phyloP scores from a whole-genome alignment of 2,113 vertebrate species.

The Nannospalax galili region DNA sequence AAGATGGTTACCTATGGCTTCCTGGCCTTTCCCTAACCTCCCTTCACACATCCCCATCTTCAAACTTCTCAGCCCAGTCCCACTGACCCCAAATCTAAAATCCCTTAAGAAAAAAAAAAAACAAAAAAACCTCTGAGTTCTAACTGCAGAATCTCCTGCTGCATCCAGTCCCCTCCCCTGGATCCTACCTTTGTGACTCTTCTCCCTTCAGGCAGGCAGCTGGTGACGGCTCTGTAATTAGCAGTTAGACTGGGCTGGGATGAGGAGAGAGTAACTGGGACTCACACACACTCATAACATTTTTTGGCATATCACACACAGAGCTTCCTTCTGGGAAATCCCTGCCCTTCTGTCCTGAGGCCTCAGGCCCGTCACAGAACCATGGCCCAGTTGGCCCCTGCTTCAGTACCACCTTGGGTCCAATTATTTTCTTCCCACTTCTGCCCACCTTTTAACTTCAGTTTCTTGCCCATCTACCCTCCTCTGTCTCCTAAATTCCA shows the following conservation, averaged over 20 bases:
- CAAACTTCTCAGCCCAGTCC: neutral
- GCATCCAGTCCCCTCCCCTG: neutral
- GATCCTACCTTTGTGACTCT: neutral
- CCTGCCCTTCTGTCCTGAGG: neutral
- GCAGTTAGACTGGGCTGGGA: neutral
- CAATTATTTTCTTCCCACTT: neutral
- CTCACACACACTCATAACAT: neutral
- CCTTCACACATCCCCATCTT: neutral
- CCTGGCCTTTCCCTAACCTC: neutral
- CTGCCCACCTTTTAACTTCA: neutral
- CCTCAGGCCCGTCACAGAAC: neutral
- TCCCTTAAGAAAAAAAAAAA: slow-evolving; percentile 3
- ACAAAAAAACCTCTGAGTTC: slow-evolving; percentile 19
- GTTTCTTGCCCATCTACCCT: no score
- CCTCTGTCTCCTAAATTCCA: neutral
- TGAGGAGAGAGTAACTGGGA: neutral
- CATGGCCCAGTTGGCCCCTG: neutral
- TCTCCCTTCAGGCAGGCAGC: neutral
- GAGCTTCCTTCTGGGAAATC: neutral
- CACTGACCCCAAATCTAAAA: neutral
- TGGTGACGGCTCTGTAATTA: slow-evolving; percentile 57
- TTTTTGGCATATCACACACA: neutral
- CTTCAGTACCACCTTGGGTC: neutral
- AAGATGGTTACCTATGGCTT: neutral
- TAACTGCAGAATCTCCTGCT: neutral